Percentiles rank a stretch among this genome's conserved stretches.
phyloP scores from a whole-genome alignment of 1,140 invertebrate genomes.

The Leptinotarsa texana region DNA sequence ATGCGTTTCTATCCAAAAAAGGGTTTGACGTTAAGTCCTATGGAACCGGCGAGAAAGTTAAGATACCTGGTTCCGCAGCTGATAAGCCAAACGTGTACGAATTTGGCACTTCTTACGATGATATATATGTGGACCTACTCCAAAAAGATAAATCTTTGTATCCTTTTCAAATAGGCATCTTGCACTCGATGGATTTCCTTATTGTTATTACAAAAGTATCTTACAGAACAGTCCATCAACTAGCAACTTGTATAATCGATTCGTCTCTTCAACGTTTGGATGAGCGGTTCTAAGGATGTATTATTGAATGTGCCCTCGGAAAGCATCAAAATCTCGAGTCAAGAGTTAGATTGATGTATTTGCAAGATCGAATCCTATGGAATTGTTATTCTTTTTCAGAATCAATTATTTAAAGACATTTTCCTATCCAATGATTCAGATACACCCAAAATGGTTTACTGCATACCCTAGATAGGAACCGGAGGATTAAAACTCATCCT shows the following conservation, averaged over 20 bases:
- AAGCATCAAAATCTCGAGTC: too few relatives aligned
- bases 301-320: too few relatives aligned
- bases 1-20: slow-evolving; percentile 95
- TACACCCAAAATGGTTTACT: slow-evolving; percentile 99
- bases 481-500: slow-evolving; percentile 91
- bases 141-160: slow-evolving; percentile 88
- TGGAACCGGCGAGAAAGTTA: slow-evolving; percentile 97
- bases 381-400: too few relatives aligned
- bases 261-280: too few relatives aligned
- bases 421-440: slow-evolving; percentile 51
- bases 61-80: slow-evolving; percentile 91
- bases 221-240: not conserved
- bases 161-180: slow-evolving; percentile 56
- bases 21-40: slow-evolving; percentile 96
- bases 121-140: slow-evolving; percentile 95
- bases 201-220: slow-evolving; percentile 22
- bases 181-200: too few relatives aligned
- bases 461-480: slow-evolving; percentile 97
- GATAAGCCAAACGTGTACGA: slow-evolving; percentile 98
- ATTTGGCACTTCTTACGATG: slow-evolving; percentile 94
- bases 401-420: slow-evolving; percentile 4
- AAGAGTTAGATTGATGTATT: too few relatives aligned
- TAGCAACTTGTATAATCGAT: too few relatives aligned
- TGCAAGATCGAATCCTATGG: too few relatives aligned
- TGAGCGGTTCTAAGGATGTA: too few relatives aligned